phyloP scores from a whole-genome alignment of 2,113 vertebrate genomes.

The Paralichthys olivaceus region DNA sequence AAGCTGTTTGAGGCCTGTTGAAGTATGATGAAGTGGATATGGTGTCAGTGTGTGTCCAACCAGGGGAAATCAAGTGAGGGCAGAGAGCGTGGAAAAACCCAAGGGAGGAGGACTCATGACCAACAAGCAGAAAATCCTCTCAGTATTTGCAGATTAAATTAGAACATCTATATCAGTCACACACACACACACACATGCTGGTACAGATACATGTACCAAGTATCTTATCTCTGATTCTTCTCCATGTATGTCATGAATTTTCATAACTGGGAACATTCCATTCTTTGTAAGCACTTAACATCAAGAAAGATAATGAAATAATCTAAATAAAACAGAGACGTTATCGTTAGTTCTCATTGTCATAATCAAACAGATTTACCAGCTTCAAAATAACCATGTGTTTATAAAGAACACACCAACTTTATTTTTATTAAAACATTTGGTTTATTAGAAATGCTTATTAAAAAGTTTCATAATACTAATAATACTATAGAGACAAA shows the following conservation, averaged over 20 bases:
- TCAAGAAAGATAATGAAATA: background rate
- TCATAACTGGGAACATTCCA: background rate
- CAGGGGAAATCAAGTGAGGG: constrained; percentile 61
- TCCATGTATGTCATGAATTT: background rate
- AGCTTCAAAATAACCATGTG: background rate
- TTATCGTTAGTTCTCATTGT: background rate
- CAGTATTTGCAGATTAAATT: constrained; percentile 72
- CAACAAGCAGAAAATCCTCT: constrained; percentile 74
- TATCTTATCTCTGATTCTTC: constrained; percentile 10
- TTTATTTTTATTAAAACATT: constrained; percentile 38
- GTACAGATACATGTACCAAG: background rate
- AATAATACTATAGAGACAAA: constrained; percentile 16
- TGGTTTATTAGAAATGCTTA: constrained; percentile 71
- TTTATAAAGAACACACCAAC: background rate
- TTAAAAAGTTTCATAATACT: constrained; percentile 39
- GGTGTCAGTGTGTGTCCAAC: constrained; percentile 27
- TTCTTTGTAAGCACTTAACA: background rate
- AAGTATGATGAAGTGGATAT: constrained; percentile 38
- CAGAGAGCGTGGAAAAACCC: constrained; percentile 49
- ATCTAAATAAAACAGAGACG: background rate
- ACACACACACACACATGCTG: background rate
- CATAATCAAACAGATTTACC: background rate
- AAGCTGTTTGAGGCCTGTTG: constrained; percentile 10
- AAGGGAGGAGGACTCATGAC: constrained; percentile 44
- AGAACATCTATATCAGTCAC: constrained; percentile 53